phyloP scores from a whole-genome alignment of 2,888 invertebrate species.

The Phalangium opilio region DNA sequence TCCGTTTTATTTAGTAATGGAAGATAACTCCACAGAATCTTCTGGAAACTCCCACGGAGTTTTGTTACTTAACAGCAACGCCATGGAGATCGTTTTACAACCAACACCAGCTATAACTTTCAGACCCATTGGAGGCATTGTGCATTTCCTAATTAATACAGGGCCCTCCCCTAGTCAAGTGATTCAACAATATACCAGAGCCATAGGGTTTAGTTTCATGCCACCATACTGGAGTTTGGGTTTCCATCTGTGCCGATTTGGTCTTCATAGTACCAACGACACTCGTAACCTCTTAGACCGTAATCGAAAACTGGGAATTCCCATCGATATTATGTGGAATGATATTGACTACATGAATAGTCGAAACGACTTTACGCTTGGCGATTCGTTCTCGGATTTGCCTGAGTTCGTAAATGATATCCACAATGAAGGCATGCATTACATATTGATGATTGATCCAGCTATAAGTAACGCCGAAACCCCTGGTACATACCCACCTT shows the following conservation, averaged over 20 bases:
- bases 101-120: constrained; percentile 67
- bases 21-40: constrained; percentile 41
- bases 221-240: constrained; percentile 80
- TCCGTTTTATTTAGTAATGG: constrained; percentile 61
- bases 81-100: constrained; percentile 66
- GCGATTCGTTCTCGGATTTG: constrained; percentile 45
- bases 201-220: constrained; percentile 59
- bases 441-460: constrained; percentile 54
- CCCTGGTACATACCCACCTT: constrained; percentile 53
- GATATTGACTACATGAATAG: constrained; percentile 70
- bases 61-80: constrained; percentile 63
- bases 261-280: constrained; percentile 47
- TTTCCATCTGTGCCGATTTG: constrained; percentile 57
- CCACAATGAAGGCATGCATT: constrained; percentile 55
- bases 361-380: constrained; percentile 62
- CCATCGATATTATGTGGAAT: constrained; percentile 65
- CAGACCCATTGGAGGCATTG: constrained; percentile 61
- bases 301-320: constrained; percentile 57
- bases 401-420: constrained; percentile 51
- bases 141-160: constrained; percentile 60
- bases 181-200: constrained; percentile 39
- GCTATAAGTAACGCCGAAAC: constrained; percentile 54
- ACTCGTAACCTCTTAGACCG: constrained; percentile 49
- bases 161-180: constrained; percentile 51
- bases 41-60: constrained; percentile 48